Evolutionary conservation across 2,113 vertebrate genomes (phyloP).

Genomic region (Ondatra zibethicus): DNA sequence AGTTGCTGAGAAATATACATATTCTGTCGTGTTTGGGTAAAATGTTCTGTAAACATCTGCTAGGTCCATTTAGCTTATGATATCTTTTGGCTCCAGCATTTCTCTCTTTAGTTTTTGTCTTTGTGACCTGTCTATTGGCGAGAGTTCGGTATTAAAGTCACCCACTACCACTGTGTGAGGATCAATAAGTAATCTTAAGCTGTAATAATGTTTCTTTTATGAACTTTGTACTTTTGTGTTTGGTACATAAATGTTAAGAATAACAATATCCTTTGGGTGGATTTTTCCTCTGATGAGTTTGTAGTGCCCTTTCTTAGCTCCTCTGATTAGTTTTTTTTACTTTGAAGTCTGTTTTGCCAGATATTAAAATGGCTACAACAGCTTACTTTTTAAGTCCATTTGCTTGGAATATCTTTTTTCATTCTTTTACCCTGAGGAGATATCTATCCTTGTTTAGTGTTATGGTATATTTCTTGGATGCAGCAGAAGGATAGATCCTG

Average conservation of each 20-base stretch:
- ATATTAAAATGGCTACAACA: background rate
- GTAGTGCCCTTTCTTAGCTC: background rate
- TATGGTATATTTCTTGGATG: background rate
- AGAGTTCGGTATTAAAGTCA: background rate
- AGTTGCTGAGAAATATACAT: background rate
- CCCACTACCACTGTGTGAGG: background rate
- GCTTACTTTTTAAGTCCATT: background rate
- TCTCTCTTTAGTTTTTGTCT: background rate
- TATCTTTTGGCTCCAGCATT: background rate
- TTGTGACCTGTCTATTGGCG: background rate
- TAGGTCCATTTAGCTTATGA: background rate
- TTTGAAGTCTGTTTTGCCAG: background rate
- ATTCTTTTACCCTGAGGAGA: background rate
- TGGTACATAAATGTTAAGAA: background rate
- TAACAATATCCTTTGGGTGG: background rate
- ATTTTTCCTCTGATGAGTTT: background rate
- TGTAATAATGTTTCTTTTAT: background rate
- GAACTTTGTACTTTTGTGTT: background rate
- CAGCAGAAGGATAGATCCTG: background rate
- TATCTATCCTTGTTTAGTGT: background rate
- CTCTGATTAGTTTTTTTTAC: background rate
- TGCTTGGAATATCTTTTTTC: background rate
- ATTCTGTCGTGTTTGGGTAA: background rate
- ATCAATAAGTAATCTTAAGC: background rate
- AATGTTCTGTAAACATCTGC: background rate